Conservation (phyloP, 2,888 invertebrate species). For the Temnothorax ravouxi region DNA sequence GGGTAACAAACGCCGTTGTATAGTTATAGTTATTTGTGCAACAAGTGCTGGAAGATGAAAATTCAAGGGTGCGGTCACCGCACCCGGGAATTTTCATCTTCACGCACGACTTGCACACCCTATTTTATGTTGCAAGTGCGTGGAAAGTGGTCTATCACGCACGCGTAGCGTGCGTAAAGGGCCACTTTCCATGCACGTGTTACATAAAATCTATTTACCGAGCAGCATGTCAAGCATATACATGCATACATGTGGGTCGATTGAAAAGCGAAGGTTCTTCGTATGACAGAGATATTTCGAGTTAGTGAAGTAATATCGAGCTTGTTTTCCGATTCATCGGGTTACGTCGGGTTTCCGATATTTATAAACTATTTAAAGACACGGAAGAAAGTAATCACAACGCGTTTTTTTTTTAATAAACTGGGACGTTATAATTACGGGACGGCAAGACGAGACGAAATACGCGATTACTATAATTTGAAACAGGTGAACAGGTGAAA, state of each 20-base stretch:
- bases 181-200: too few relatives aligned
- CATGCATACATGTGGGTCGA: background rate
- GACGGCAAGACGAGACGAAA: background rate
- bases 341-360: background rate
- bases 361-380: background rate
- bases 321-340: background rate
- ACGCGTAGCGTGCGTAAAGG: too few relatives aligned
- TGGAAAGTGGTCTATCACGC: too few relatives aligned
- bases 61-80: too few relatives aligned
- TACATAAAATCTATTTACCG: constrained; percentile 44
- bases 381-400: background rate
- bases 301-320: background rate
- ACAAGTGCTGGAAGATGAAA: too few relatives aligned
- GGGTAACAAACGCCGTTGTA: constrained; percentile 20
- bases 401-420: background rate
- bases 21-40: too few relatives aligned
- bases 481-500: constrained; percentile 1
- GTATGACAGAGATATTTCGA: background rate
- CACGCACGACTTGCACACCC: too few relatives aligned
- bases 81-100: too few relatives aligned
- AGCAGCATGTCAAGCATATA: background rate
- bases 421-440: constrained; percentile 1
- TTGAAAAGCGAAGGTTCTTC: background rate
- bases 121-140: too few relatives aligned
- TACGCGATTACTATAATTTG: constrained; percentile 18